A percentile compares a stretch with the other conserved stretches of the same genome.
Conservation (phyloP, 2,113 vertebrate genomes). For the Nothoprocta pentlandii region DNA sequence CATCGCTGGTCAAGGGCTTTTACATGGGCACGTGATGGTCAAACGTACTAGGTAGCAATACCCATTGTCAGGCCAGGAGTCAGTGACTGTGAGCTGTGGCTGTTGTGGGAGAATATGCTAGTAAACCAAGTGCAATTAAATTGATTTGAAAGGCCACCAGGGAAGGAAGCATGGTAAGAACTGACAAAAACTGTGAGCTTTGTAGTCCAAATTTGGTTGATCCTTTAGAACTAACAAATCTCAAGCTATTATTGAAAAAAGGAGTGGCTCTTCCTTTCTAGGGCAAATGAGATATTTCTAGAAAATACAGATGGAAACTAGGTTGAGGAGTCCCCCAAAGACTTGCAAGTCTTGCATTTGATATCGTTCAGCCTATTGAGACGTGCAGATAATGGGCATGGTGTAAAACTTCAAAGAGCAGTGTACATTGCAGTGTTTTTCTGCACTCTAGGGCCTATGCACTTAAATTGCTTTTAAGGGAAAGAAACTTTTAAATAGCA, state of each 20-base stretch:
- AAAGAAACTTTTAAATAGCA: neutral
- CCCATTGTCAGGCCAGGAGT: neutral
- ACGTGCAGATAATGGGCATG: neutral
- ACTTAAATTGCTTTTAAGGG: neutral
- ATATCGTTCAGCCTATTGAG: neutral
- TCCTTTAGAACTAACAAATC: neutral
- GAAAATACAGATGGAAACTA: neutral
- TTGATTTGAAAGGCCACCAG: neutral
- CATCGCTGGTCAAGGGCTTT: neutral
- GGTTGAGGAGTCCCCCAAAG: neutral
- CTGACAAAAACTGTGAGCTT: neutral
- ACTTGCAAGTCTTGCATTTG: neutral
- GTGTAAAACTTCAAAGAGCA: neutral
- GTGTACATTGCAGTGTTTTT: neutral
- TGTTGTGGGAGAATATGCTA: neutral
- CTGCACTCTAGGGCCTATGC: neutral
- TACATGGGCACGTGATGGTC: neutral
- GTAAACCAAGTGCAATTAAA: accelerated
- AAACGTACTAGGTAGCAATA: neutral
- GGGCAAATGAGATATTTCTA: neutral
- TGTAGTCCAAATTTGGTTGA: neutral
- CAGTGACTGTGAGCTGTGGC: neutral
- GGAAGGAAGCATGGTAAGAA: neutral
- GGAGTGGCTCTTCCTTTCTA: neutral
- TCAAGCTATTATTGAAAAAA: neutral